Conservation (phyloP, 2,797 vertebrate genomes). For the Sebastes diaconus region DNA sequence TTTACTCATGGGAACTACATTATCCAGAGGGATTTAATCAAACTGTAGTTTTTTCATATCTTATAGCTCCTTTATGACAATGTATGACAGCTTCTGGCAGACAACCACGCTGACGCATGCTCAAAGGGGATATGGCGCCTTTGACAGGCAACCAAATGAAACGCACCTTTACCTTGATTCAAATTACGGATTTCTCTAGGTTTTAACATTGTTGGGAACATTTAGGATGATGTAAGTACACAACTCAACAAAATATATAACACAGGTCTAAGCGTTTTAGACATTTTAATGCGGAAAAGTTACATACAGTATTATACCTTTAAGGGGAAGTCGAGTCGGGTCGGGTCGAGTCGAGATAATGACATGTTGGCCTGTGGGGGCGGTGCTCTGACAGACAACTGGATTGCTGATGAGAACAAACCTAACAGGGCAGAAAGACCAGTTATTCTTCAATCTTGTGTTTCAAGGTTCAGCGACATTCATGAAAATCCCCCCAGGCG, state of each 20-base stretch:
- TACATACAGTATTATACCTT: not conserved
- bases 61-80: too few species aligned
- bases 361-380: not conserved
- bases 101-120: too few species aligned
- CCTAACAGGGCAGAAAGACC: not conserved
- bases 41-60: not conserved
- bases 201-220: not conserved
- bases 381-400: not conserved
- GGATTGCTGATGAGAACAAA: fast-evolving
- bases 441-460: not conserved
- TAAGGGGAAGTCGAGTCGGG: too few species aligned
- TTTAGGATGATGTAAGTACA: not conserved
- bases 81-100: too few species aligned
- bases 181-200: too few species aligned
- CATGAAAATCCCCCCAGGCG: not conserved
- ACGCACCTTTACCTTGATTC: too few species aligned
- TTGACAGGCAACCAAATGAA: too few species aligned
- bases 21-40: not conserved
- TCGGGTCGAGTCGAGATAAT: too few species aligned
- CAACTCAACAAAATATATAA: not conserved
- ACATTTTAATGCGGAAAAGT: not conserved
- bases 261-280: fast-evolving
- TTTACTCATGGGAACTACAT: not conserved
- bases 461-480: not conserved
- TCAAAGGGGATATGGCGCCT: too few species aligned